Base-by-base conservation (phyloP, 2,888 invertebrate genomes). In the Drosophila niveifrons region DNA sequence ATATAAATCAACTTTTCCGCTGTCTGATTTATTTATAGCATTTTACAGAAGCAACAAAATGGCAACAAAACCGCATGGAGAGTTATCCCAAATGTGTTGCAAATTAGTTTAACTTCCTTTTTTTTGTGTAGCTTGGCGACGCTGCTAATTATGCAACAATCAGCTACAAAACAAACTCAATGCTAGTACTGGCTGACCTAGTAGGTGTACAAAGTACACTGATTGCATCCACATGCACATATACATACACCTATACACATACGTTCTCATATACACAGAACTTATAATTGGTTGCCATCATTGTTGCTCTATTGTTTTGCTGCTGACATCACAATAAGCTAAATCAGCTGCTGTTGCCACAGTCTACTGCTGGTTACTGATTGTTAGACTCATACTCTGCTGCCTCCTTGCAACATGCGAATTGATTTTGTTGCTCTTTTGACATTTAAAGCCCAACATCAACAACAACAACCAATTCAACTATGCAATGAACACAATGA, bases 1-100 rank as follows among this genome's bases (percentile, higher is more conserved):
- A 75, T 70, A 84, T 85, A 82, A 83, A 83, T 83, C 82, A 83
- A 83, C 85, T 87, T 82, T 72, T 65, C 52, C 46, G 58, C 50
- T 39, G 66, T 46, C 13, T 64, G 75, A 77, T 85, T 79, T 84
- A 85, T 79, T 73, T 83, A 78, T 78, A 82, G 82, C 76, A 66
- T 68, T 81, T 82, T 68, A 11, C 47, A 29, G 57, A 63, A 29
- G 41, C 58, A 31, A 23, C 41, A 50, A 39, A 31, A 64, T 47
- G 28, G 44, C 46, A 17, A 41, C 23, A 41, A 36, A 34, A 6
- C 6, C 41, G 46, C 44, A 66, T 29, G 15, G 15, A 63, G 36
- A 66, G 66, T 70, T 66, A 66, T 39, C 53, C 57, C 36, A 66
- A 67, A 76, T 71, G 73, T 39, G 62, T 64, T 72, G 75, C 78